These are phyloP conservation scores for Dipodomys merriami DNA, from an alignment of 2,113 vertebrate genomes.

Conservation along the genomic window DNA sequence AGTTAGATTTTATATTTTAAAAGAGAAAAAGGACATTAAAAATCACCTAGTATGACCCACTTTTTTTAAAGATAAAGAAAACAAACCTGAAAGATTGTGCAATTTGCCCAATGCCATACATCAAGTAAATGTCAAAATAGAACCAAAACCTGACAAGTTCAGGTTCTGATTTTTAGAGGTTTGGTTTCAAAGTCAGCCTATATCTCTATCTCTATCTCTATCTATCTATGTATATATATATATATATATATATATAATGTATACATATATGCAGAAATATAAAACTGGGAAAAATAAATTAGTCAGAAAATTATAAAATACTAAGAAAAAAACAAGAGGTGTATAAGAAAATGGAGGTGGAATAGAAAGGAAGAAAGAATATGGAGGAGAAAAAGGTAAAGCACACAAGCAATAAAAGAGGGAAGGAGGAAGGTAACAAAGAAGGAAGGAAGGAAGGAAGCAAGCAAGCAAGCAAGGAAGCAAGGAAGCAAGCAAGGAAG, in stretches of 20 bases:
- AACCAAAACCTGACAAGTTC: neutral
- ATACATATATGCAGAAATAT: neutral
- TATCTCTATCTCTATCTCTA: too few relatives aligned
- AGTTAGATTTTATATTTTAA: neutral
- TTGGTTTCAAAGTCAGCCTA: constrained; percentile 39
- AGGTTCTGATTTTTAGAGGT: neutral
- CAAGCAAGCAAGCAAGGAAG: neutral
- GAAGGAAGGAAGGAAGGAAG: neutral
- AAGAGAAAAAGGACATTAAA: constrained; percentile 35
- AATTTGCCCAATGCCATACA: constrained; percentile 20
- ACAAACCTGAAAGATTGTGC: constrained; percentile 7
- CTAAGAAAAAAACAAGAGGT: neutral
- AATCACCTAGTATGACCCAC: neutral
- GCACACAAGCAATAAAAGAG: neutral
- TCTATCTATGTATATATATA: too few relatives aligned
- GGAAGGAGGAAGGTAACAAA: neutral
- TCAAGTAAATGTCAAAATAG: neutral
- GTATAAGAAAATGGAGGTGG: neutral
- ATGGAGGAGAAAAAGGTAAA: too few relatives aligned
- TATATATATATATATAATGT: neutral
- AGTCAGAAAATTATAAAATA: neutral
- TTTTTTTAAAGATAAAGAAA: constrained; percentile 65
- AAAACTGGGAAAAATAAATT: neutral
- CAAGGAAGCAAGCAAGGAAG: fast-evolving
- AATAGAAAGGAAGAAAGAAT: neutral